These are phyloP conservation scores for Ciconia nigra DNA, from an alignment of 2,797 vertebrate genomes.

Conservation along the genomic window DNA sequence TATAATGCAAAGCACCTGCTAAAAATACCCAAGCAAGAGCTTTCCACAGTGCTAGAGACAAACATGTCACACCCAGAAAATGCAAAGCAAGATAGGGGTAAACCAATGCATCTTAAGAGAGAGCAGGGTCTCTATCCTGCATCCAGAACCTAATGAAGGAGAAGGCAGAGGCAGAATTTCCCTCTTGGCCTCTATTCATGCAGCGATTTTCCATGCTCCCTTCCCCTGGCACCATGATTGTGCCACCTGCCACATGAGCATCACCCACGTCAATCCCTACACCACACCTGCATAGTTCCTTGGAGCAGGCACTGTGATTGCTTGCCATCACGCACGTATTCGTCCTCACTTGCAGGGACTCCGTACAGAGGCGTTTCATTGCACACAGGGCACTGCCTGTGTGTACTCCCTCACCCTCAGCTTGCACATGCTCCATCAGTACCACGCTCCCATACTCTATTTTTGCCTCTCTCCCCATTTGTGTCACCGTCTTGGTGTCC, in stretches of 20 bases:
- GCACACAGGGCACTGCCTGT: neutral
- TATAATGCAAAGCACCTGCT: constrained; percentile 59
- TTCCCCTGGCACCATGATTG: neutral
- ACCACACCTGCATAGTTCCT: fast-evolving
- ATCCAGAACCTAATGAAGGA: neutral
- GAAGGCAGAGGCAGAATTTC: neutral
- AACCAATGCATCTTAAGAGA: neutral
- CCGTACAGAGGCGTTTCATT: fast-evolving
- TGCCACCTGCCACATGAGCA: neutral
- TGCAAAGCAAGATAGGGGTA: neutral
- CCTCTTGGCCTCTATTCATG: neutral
- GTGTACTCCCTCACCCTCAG: neutral
- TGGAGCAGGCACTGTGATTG: fast-evolving
- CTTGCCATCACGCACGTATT: fast-evolving
- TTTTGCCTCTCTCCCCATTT: neutral
- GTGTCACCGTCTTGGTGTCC: fast-evolving
- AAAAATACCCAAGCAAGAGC: constrained; percentile 64
- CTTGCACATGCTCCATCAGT: fast-evolving
- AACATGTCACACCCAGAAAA: neutral
- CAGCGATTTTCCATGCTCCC: neutral
- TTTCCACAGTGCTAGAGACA: neutral
- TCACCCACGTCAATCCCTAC: neutral
- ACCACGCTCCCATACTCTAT: fast-evolving
- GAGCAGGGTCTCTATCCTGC: neutral
- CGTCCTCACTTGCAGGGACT: neutral